Evolutionary conservation across 2,888 invertebrate genomes (phyloP).

Genomic region (Apodemia zela): DNA sequence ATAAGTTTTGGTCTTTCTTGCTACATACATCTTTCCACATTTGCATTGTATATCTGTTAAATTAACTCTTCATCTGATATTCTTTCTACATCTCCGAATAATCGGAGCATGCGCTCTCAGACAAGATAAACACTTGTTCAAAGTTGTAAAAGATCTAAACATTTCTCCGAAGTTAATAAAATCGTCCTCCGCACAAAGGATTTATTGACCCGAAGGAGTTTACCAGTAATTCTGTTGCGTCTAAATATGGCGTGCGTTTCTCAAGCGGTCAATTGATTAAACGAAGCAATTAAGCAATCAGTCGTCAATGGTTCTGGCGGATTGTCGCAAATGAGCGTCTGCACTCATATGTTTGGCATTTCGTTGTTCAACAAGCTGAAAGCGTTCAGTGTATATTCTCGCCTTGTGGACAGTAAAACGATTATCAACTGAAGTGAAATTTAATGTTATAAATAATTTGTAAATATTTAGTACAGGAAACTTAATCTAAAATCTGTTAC

Average conservation of each 20-base stretch:
- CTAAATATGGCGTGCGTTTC: constrained; percentile 53
- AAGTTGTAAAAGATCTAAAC: neutral
- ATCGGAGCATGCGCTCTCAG: too few relatives aligned
- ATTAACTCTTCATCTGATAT: too few relatives aligned
- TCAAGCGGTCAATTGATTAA: constrained; percentile 78
- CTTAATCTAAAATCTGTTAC: neutral
- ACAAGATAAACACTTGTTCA: neutral
- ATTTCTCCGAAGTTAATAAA: constrained; percentile 44
- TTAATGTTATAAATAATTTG: neutral
- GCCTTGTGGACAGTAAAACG: neutral
- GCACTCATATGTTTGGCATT: constrained; percentile 36
- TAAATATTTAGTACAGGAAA: neutral
- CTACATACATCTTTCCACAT: too few relatives aligned
- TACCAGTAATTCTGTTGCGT: constrained; percentile 55
- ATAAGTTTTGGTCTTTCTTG: too few relatives aligned
- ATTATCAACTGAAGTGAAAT: neutral
- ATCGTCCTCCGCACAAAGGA: constrained; percentile 60
- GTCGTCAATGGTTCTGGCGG: constrained; percentile 59
- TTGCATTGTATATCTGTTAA: too few relatives aligned
- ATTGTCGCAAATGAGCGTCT: constrained; percentile 73
- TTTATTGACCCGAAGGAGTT: constrained; percentile 64
- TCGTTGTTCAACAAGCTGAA: neutral
- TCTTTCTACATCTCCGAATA: too few relatives aligned
- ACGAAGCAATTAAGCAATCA: constrained; percentile 80
- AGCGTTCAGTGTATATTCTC: neutral